phyloP scores from a whole-genome alignment of 2,888 invertebrate species.

The Syritta pipiens region DNA sequence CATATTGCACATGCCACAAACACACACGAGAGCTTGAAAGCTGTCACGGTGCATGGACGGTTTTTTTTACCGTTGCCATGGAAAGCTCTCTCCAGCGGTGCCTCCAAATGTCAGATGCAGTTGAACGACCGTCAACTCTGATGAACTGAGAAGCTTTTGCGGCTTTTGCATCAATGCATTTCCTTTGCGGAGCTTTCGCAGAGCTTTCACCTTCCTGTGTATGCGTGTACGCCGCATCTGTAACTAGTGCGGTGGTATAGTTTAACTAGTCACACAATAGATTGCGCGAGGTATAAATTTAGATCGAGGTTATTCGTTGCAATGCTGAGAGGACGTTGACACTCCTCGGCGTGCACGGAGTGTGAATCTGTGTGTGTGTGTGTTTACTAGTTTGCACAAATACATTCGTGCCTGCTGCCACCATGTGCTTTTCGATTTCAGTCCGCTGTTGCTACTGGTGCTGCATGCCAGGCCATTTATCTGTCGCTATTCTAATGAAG shows the following conservation, averaged over 20 bases:
- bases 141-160: conserved; percentile 41
- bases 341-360: conserved; percentile 41
- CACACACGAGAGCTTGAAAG: conserved; percentile 20
- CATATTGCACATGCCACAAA: conserved; percentile 24
- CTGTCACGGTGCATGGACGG: neutral
- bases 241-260: conserved; percentile 37
- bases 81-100: conserved; percentile 7
- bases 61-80: conserved; percentile 53
- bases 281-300: conserved; percentile 74
- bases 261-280: conserved; percentile 64
- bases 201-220: neutral
- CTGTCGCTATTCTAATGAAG: conserved; percentile 24
- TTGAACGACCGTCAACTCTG: conserved; percentile 67
- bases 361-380: conserved; percentile 27
- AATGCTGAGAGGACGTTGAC: conserved; percentile 78
- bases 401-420: conserved; percentile 18
- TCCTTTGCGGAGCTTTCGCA: conserved; percentile 53
- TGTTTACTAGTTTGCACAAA: conserved; percentile 1
- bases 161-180: conserved; percentile 42
- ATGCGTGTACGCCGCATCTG: conserved; percentile 41
- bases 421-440: conserved; percentile 51
- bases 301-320: conserved; percentile 79
- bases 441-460: conserved; percentile 37
- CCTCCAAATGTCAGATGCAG: conserved; percentile 58
- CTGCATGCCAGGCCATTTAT: neutral